These are phyloP conservation scores for Venusia cambrica DNA, from an alignment of 2,888 invertebrate species.

Conservation along the genomic window DNA sequence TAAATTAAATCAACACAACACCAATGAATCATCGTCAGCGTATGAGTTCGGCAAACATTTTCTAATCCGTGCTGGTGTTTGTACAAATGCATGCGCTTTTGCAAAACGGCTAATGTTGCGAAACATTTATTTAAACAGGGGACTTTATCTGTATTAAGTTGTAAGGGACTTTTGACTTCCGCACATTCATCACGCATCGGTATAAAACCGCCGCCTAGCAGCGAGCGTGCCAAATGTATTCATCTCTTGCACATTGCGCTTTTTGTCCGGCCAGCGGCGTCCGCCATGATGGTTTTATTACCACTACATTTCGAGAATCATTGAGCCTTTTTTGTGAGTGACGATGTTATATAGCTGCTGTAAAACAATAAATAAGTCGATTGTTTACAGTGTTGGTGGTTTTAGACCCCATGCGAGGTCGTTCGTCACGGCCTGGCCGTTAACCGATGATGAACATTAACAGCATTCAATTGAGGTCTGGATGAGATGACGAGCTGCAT, in stretches of 20 bases:
- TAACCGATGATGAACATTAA: slow-evolving; percentile 61
- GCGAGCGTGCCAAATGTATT: slow-evolving; percentile 68
- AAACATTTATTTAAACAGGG: slow-evolving; percentile 70
- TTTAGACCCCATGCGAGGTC: slow-evolving; percentile 62
- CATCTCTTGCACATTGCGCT: slow-evolving; percentile 39
- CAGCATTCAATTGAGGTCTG: slow-evolving; percentile 48
- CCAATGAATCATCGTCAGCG: slow-evolving; percentile 59
- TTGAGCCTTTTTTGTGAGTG: slow-evolving; percentile 56
- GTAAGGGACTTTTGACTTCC: slow-evolving; percentile 71
- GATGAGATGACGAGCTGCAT: slow-evolving; percentile 50
- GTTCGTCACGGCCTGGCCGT: slow-evolving; percentile 50
- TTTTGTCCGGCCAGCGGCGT: slow-evolving; percentile 34
- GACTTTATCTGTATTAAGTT: slow-evolving; percentile 74
- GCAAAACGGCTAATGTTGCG: slow-evolving; percentile 69
- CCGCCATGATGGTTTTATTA: slow-evolving; percentile 72
- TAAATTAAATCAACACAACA: slow-evolving; percentile 35
- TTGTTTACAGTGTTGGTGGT: slow-evolving; percentile 69
- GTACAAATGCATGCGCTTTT: slow-evolving; percentile 57
- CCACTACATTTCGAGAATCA: slow-evolving; percentile 64
- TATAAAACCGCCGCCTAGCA: slow-evolving; percentile 47
- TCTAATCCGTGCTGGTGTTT: slow-evolving; percentile 55
- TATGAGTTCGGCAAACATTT: slow-evolving; percentile 63
- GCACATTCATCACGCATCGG: slow-evolving; percentile 65
- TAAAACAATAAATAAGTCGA: slow-evolving; percentile 75
- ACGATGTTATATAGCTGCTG: slow-evolving; percentile 68